These are phyloP conservation scores for Cheilosia urbana DNA, from an alignment of 2,888 invertebrate genomes.

Conservation along the genomic window DNA sequence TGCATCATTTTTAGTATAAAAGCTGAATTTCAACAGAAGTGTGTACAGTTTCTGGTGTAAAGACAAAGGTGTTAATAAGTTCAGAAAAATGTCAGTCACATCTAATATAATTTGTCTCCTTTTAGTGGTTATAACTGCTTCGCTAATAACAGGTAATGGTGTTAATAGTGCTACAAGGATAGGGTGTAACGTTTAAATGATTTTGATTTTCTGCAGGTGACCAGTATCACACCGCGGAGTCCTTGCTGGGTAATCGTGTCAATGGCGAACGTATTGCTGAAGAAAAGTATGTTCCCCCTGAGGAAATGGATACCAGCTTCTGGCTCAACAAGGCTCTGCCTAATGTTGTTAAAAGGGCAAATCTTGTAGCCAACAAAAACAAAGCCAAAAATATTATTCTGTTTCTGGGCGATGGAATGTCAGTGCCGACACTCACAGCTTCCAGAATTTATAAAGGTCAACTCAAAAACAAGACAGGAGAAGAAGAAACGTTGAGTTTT, in stretches of 20 bases:
- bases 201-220: conserved; percentile 33
- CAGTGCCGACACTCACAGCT: conserved; percentile 88
- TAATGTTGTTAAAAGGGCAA: conserved; percentile 75
- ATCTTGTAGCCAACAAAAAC: conserved; percentile 51
- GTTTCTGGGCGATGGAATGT: conserved; percentile 87
- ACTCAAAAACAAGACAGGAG: conserved; percentile 85
- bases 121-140: too few species aligned
- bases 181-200: too few species aligned
- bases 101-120: too few species aligned
- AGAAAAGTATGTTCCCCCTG: conserved; percentile 64
- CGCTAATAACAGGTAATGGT: too few species aligned
- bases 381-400: conserved; percentile 81
- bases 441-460: conserved; percentile 88
- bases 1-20: too few species aligned
- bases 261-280: conserved; percentile 51
- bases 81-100: too few species aligned
- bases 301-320: conserved; percentile 77
- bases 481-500: conserved; percentile 86
- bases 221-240: conserved; percentile 19
- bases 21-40: too few species aligned
- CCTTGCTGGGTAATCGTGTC: conserved; percentile 18
- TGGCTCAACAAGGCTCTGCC: conserved; percentile 78
- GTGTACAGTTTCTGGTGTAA: too few species aligned
- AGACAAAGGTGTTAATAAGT: too few species aligned
- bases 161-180: too few species aligned